phyloP scores from a whole-genome alignment of 2,797 vertebrate species.

The Galago senegalensis region DNA sequence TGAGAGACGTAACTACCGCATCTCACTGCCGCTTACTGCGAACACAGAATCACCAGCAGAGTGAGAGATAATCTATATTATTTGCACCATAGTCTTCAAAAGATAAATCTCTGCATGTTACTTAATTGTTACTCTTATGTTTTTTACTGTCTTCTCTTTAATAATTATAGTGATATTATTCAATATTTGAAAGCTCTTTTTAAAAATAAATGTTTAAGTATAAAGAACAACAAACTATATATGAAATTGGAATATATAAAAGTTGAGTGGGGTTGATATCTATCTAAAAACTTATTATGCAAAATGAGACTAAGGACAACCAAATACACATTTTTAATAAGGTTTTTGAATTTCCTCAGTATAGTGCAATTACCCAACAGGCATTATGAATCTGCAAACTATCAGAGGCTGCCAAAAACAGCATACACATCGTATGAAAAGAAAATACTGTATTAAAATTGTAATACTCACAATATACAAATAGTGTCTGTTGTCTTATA shows the following conservation, averaged over 20 bases:
- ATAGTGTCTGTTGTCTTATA: no score
- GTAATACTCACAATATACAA: no score
- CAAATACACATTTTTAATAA: neutral
- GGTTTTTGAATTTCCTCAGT: neutral
- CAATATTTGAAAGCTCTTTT: neutral
- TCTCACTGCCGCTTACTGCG: neutral
- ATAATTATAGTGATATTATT: neutral
- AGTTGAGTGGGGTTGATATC: neutral
- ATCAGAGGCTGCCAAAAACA: no score
- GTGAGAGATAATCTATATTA: neutral
- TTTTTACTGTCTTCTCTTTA: conserved; percentile 17
- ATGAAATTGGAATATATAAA: conserved; percentile 12
- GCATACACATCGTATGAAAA: no score
- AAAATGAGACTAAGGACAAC: neutral
- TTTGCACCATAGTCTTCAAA: neutral
- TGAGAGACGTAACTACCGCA: neutral
- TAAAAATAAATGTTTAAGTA: neutral
- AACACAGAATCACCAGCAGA: neutral
- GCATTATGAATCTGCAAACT: neutral
- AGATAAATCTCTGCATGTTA: neutral
- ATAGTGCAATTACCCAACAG: neutral
- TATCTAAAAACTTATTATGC: neutral
- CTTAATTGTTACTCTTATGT: neutral
- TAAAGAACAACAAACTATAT: neutral
- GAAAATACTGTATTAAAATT: no score